Evolutionary conservation across 2,888 invertebrate species (phyloP), one percentile per base, ranked within the genome.

Genomic region (Venustoraphidia nigricollis): DNA sequence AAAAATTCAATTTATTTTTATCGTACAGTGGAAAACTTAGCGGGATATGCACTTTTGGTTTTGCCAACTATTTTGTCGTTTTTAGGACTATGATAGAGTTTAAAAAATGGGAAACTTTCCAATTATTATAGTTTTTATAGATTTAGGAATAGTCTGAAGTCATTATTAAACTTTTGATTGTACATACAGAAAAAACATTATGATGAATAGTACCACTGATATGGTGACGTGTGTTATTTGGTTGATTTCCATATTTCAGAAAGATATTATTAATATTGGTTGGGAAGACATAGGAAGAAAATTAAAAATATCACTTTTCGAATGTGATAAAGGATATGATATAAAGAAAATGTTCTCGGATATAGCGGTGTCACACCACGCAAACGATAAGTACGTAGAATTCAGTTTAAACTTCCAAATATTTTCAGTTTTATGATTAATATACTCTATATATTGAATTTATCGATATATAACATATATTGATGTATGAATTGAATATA

Each of bases 311-410:
- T 41, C 48, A 10, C 14, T 52, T 34, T 52, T 52, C 35, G 49
- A 52, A 37, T 52, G 52, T 41, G 52, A 52, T 14, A 45, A 42
- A 11, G 45, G 46, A 10, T 43, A 50, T 35, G 46, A 52, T 44
- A 36, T 52, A 10, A 48, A 48, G 35, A 50, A 48, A 14, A 47
- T 47, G 14, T 48, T 48, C 34, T 34, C 41, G 10, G 46, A 48
- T 35, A 44, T 50, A 27, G 41, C 45, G 39, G 39, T 43, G 34
- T 47, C 50, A 1, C 52, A 52, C 41, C 46, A 42, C 41, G 44
- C 43, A 37, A 52, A 52, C 46, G 38, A 42, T 27, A 41, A 52
- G 52, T 52, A 50, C 46, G 51, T 49, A 34, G 17, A 10, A 10
- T 10, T 13, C 10, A 34, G 14, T 11, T 42, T 6, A 27, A n/a